Conservation (phyloP, 2,113 vertebrate genomes). For the Phalacrocorax carbo region DNA sequence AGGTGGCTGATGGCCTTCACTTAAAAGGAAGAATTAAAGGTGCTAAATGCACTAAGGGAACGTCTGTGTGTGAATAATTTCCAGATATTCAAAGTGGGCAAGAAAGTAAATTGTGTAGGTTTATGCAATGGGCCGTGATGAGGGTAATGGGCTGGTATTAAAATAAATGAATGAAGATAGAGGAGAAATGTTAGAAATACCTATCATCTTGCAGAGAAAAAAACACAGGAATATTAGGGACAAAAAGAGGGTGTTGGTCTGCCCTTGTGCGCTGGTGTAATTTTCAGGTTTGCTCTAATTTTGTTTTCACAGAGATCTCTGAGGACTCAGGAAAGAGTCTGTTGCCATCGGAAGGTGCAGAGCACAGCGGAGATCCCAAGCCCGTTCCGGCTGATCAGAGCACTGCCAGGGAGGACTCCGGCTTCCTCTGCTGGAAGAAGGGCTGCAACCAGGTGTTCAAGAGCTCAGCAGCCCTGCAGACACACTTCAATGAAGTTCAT, state of each 20-base stretch:
- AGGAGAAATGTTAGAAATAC: background rate
- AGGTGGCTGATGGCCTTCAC: background rate
- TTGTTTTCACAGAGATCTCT: constrained; percentile 76
- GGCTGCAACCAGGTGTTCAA: constrained; percentile 98
- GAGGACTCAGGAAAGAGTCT: constrained; percentile 86
- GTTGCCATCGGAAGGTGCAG: constrained; percentile 75
- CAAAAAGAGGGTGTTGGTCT: background rate
- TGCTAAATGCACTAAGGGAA: background rate
- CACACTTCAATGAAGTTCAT: constrained; percentile 95
- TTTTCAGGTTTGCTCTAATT: background rate
- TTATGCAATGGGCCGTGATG: constrained; percentile 13
- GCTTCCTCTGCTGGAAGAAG: constrained; percentile 98
- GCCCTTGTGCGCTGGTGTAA: background rate
- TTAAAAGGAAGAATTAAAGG: constrained; percentile 30
- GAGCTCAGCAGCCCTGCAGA: constrained; percentile 92
- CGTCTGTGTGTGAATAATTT: background rate
- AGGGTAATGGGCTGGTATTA: background rate
- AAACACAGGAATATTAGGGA: fast-evolving
- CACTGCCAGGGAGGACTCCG: constrained; percentile 84
- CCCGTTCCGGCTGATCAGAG: constrained; percentile 79
- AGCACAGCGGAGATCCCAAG: constrained; percentile 79
- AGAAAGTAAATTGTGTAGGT: constrained; percentile 16
- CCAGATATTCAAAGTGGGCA: background rate
- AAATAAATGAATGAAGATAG: background rate
- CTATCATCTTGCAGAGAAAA: background rate